Evolutionary conservation across 2,113 vertebrate genomes (phyloP), one percentile per base, ranked within the genome.

Genomic region (Corythornis vintsioides): DNA sequence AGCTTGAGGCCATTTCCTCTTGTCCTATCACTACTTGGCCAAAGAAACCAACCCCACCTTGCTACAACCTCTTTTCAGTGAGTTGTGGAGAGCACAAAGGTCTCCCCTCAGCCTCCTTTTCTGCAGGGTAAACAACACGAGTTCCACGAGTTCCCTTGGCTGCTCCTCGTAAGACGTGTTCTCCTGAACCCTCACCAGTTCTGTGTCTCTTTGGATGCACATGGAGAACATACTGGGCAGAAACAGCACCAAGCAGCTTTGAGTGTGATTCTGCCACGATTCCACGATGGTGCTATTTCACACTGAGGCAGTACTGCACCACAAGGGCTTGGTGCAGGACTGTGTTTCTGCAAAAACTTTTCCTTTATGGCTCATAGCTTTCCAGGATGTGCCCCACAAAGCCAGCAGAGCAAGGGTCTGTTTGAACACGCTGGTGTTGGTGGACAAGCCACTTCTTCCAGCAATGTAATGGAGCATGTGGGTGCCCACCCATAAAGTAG

Each of bases 381-480:
- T 25, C 53, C 26, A 48, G 55, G 21, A 24, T 5, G 5, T 2
- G 21, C 16, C 19, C 73, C 13, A 8, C 1, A 7, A 45, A 64
- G 65, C 7, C 55, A 40, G 56, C 20, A 42, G 29, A 47, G 21
- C 7, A 16, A 16, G 19, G 12, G 20, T 28, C 79, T 33, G 31
- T 18, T 18, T 0, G 0, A 43, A 25, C 33, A 40, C 3, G 1
- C 7, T 10, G 11, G 45, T 0, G 0, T 4, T 48, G 47, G 7
- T 9, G n/a, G n/a, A 38, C 48, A 7, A 38, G 35, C 24, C 7
- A 4, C 19, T 35, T 50, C 53, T 65, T 33, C 21, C 76, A 69
- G 33, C 43, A 47, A 5, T 25, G 7, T 2, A 7, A 12, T 0
- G 33, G 15, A 66, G 42, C n/a, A 5, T 1, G 25, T 0, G 1